Evolutionary conservation across 2,113 vertebrate genomes (phyloP).

Genomic region (Aphelocoma coerulescens): DNA sequence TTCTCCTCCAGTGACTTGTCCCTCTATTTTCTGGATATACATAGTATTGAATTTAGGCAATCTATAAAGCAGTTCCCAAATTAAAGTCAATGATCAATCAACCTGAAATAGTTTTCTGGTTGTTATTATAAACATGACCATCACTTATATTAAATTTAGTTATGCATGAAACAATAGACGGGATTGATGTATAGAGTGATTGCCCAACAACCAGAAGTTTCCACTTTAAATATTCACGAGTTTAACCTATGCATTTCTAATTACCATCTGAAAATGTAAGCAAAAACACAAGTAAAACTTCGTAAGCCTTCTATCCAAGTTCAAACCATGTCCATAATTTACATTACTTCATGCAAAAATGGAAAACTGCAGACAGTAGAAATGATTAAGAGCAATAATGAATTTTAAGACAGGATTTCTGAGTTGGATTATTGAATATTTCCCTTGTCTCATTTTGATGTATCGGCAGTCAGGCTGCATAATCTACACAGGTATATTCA

Average conservation of each 20-base stretch:
- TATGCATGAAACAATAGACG: background rate
- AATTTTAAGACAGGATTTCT: background rate
- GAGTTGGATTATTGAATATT: background rate
- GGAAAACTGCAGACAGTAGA: background rate
- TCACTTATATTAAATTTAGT: background rate
- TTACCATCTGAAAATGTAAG: background rate
- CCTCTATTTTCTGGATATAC: background rate
- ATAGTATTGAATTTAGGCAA: background rate
- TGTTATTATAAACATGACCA: background rate
- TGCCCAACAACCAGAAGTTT: background rate
- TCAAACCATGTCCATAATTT: background rate
- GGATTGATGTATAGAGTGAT: background rate
- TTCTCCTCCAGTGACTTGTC: background rate
- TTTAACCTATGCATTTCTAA: background rate
- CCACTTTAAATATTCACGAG: background rate
- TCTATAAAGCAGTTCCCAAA: background rate
- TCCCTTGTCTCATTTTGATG: background rate
- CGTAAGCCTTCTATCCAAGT: background rate
- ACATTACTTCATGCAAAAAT: background rate
- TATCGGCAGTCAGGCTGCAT: background rate
- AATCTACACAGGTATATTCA: background rate
- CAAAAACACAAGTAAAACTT: background rate
- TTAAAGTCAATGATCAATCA: background rate
- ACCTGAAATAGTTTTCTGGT: background rate
- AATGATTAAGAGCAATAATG: background rate